Evolutionary conservation across 1,140 invertebrate genomes (phyloP), one percentile per base, ranked within the genome.

Genomic region (Periplaneta americana): DNA sequence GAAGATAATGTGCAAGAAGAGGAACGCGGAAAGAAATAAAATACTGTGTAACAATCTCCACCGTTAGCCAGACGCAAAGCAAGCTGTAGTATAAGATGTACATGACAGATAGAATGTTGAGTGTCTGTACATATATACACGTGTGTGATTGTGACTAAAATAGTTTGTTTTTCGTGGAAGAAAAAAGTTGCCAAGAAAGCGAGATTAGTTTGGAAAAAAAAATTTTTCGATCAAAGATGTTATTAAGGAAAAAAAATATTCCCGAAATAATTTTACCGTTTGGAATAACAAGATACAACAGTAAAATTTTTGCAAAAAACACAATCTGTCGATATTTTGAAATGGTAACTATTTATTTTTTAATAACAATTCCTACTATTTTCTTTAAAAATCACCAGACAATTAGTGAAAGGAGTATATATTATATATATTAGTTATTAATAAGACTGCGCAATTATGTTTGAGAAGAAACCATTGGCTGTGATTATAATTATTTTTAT

Each of bases 401-500:
- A 80, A 39, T 39, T 34, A 57, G 33, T 80, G 79, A 80, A 80
- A 66, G 57, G 66, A 66, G 79, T 80, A 74, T 35, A 36, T n/a
- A 77, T 77, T 77, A 34, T 36, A 77, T 34, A 33, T 34, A 34
- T 77, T 77, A 36, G 33, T 77, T 77, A 28, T 34, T 66, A 34
- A 35, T 34, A 80, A 80, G 79, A 80, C 79, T 80, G 79, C 79
- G 79, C 79, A 80, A 74, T 39, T 74, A 66, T 33, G 34, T 57
- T 80, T 34, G 36, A 34, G 37, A 39, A 80, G 32, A 34, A 57
- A 80, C 18, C 48, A 39, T 80, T 80, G 79, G 79, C 79, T 80
- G 79, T 80, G 79, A 80, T 37, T 80, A 57, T 80, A 31, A 66
- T 80, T 34, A 74, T 80, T 80, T 28, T 80, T 80, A 48, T 32